Evolutionary conservation across 2,797 vertebrate genomes (phyloP).

Genomic region (Enteromius paludinosus): DNA sequence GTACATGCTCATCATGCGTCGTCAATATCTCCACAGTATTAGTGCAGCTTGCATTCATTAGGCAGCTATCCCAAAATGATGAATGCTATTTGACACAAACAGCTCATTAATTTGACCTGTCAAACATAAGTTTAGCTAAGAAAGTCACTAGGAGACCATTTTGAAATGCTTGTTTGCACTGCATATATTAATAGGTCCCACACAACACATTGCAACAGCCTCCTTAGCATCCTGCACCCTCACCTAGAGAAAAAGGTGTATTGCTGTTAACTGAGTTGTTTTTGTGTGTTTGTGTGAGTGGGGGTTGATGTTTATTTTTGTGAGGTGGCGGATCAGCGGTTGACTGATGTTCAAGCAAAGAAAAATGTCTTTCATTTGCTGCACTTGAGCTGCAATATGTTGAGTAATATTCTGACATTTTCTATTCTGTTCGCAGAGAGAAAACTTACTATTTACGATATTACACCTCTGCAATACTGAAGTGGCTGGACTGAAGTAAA

Average conservation of each 20-base stretch:
- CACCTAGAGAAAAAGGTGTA: not conserved
- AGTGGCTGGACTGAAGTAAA: not conserved
- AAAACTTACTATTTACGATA: not conserved
- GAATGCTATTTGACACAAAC: conserved; percentile 42
- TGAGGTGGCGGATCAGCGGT: conserved; percentile 38
- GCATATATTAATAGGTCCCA: conserved; percentile 31
- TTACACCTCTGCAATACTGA: not conserved
- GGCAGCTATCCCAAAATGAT: conserved; percentile 43
- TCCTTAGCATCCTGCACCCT: not conserved
- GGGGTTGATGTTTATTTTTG: conserved; percentile 44
- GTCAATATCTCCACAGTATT: conserved; percentile 45
- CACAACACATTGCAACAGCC: conserved; percentile 21
- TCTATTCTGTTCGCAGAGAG: not conserved
- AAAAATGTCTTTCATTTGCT: conserved; percentile 44
- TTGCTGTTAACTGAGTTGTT: conserved; percentile 16
- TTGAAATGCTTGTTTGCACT: conserved; percentile 39
- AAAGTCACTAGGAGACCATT: conserved; percentile 38
- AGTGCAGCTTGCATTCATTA: conserved; percentile 55
- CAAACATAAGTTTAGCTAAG: conserved; percentile 48
- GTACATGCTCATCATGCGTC: conserved; percentile 6
- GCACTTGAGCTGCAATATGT: conserved; percentile 25
- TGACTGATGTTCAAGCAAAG: conserved; percentile 40
- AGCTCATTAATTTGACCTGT: conserved; percentile 57
- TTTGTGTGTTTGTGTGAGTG: conserved; percentile 3
- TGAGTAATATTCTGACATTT: conserved; percentile 25